phyloP scores from a whole-genome alignment of 2,888 invertebrate species.

The Sclerodermus sp. region DNA sequence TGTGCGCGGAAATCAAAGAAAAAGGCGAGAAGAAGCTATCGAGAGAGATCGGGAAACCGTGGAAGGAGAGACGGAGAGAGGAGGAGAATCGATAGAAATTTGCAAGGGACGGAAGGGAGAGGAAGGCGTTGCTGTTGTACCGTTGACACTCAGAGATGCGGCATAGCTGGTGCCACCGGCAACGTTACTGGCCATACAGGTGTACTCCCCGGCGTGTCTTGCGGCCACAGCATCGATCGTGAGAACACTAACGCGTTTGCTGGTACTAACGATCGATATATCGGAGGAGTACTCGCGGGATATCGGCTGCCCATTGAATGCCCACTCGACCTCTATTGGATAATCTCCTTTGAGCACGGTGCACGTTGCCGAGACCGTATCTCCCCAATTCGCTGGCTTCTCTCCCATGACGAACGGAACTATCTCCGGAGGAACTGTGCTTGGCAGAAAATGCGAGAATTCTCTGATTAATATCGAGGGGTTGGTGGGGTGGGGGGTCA shows the following conservation, averaged over 20 bases:
- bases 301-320: slow-evolving; percentile 67
- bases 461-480: too few species aligned
- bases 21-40: too few species aligned
- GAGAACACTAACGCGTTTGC: slow-evolving; percentile 60
- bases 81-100: neutral
- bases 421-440: slow-evolving; percentile 75
- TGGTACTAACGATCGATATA: slow-evolving; percentile 47
- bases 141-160: slow-evolving; percentile 58
- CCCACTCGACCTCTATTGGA: slow-evolving; percentile 76
- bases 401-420: slow-evolving; percentile 70
- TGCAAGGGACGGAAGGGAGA: too few species aligned
- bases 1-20: too few species aligned
- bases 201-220: slow-evolving; percentile 72
- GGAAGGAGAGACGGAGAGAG: neutral
- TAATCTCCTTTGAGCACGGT: slow-evolving; percentile 75
- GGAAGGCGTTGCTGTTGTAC: neutral
- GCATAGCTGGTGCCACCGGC: slow-evolving; percentile 69
- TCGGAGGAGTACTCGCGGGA: slow-evolving; percentile 39
- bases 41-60: neutral
- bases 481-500: too few species aligned
- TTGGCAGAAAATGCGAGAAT: too few species aligned
- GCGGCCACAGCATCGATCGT: slow-evolving; percentile 69
- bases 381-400: slow-evolving; percentile 68
- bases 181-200: slow-evolving; percentile 70
- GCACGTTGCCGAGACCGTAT: slow-evolving; percentile 69